Conservation (phyloP, 2,888 invertebrate genomes). For the Flexamia atlantica region DNA sequence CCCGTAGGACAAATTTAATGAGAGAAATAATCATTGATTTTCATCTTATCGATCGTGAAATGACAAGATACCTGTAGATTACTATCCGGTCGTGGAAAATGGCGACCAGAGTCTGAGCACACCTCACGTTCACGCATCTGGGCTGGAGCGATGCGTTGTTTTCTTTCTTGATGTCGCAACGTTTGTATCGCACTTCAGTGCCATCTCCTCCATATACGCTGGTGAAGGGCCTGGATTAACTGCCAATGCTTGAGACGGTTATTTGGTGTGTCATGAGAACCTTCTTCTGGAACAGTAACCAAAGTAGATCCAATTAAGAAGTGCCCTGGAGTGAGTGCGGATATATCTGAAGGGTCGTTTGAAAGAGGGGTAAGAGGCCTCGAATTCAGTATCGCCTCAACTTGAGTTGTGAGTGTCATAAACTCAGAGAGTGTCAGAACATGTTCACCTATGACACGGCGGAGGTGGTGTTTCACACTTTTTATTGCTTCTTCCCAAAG, state of each 20-base stretch:
- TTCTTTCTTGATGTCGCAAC: too few relatives aligned
- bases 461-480: constrained; percentile 69
- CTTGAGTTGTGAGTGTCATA: constrained; percentile 64
- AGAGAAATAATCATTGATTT: too few relatives aligned
- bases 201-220: constrained; percentile 69
- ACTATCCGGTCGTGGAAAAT: too few relatives aligned
- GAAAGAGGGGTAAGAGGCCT: constrained; percentile 1
- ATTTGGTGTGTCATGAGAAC: constrained; percentile 63
- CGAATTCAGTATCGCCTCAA: constrained; percentile 16
- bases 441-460: constrained; percentile 67
- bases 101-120: too few relatives aligned
- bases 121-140: too few relatives aligned
- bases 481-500: constrained; percentile 61
- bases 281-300: constrained; percentile 66
- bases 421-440: constrained; percentile 70
- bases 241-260: constrained; percentile 69
- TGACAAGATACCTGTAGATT: too few relatives aligned
- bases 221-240: constrained; percentile 62
- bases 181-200: too few relatives aligned
- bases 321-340: constrained; percentile 69
- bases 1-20: too few relatives aligned
- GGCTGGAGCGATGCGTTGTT: too few relatives aligned
- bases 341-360: constrained; percentile 66
- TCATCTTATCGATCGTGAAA: too few relatives aligned
- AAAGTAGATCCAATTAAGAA: constrained; percentile 68